Percentiles rank a stretch among this genome's conserved stretches.
Conservation (phyloP, 2,797 vertebrate species). For the Coccyzus lansbergi region DNA sequence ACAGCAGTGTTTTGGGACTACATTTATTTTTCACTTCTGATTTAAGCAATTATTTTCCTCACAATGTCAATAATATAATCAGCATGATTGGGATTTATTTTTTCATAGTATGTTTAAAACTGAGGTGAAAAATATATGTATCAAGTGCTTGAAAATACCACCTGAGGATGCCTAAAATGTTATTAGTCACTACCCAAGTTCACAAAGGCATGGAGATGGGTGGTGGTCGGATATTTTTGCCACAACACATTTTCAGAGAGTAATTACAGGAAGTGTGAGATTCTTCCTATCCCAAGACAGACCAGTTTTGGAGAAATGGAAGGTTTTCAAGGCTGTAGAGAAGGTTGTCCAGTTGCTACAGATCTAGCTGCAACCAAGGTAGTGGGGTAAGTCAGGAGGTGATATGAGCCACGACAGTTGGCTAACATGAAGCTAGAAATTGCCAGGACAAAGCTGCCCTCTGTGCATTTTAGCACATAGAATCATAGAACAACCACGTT, state of each 20-base stretch:
- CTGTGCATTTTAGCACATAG: background rate
- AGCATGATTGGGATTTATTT: background rate
- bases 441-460: background rate
- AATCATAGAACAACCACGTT: too few relatives aligned
- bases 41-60: conserved; percentile 11
- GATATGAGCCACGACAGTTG: background rate
- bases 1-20: background rate
- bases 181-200: background rate
- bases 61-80: background rate
- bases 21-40: background rate
- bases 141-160: background rate
- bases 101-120: conserved; percentile 1
- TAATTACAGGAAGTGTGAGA: background rate
- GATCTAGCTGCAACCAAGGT: background rate
- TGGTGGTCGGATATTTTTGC: background rate
- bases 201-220: background rate
- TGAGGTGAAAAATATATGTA: background rate
- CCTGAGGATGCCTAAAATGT: background rate
- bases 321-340: background rate
- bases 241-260: background rate
- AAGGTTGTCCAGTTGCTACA: background rate
- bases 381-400: background rate
- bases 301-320: background rate
- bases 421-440: background rate
- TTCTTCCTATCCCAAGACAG: background rate